Percentiles rank a stretch among this genome's conserved stretches.
Evolutionary conservation across 30 jellyfish, hydroid and myxozoan genomes (phyloP).

Genomic region (Aurelia coerulea): DNA sequence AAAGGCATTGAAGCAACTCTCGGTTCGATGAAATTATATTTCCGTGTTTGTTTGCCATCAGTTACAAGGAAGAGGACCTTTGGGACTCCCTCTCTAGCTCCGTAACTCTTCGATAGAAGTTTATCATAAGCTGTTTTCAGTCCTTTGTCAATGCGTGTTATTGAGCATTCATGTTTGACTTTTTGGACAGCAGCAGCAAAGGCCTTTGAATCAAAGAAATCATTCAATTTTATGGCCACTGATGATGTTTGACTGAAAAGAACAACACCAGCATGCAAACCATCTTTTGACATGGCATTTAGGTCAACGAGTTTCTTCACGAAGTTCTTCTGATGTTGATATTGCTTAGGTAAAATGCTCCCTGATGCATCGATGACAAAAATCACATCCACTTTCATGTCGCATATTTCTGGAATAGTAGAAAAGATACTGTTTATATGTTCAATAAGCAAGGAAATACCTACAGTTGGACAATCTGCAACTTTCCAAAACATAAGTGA

Average conservation of each 20-base stretch:
- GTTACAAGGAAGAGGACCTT: conserved; percentile 33
- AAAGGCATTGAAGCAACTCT: conserved; percentile 61
- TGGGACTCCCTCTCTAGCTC: conserved; percentile 57
- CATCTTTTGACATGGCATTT: conserved; percentile 28
- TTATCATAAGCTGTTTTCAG: conserved; percentile 32
- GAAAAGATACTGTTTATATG: too few relatives aligned
- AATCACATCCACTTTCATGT: conserved; percentile 42
- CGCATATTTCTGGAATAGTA: conserved; percentile 39
- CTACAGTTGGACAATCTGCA: too few relatives aligned
- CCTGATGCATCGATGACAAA: conserved; percentile 68
- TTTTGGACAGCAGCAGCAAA: conserved; percentile 32
- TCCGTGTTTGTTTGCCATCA: conserved; percentile 33
- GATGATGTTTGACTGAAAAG: conserved; percentile 33
- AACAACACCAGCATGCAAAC: conserved; percentile 64
- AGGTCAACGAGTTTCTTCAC: conserved; percentile 15
- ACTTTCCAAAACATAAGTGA: too few relatives aligned
- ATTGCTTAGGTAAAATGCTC: conserved; percentile 49
- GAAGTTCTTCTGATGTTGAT: conserved; percentile 35
- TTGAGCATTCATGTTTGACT: conserved; percentile 40
- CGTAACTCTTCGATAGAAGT: conserved; percentile 45
- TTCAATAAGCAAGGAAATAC: too few relatives aligned
- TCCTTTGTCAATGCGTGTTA: conserved; percentile 42
- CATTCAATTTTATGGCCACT: conserved; percentile 53
- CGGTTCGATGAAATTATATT: conserved; percentile 29
- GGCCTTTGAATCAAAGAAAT: conserved; percentile 29